Evolutionary conservation across 2,888 invertebrate genomes (phyloP), one percentile per base, ranked within the genome.

Genomic region (Therioaphis trifolii): DNA sequence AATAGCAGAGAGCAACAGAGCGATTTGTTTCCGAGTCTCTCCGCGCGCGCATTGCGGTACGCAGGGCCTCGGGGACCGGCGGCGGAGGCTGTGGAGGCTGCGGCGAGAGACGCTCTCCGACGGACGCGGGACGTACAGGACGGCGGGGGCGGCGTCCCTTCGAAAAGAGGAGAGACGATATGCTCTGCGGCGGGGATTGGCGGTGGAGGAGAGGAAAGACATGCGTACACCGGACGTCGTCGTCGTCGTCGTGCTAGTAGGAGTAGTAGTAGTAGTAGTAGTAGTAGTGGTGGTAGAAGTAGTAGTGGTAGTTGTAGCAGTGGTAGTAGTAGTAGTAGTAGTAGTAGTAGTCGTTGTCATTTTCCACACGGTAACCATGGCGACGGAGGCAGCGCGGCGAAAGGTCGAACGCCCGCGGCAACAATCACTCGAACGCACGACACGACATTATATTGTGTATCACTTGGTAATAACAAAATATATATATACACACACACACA

Each of bases 361-460:
- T 82, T 82, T 74, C 82, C 74, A 52, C 82, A 46, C 58, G 72
- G 63, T 82, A 49, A 74, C 82, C 82, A 74, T 66, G 63, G 82
- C 1, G 7, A 76, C 35, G 35, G 35, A 35, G 35, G 35, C 40
- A 7, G 27, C 27, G 21, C 55, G 52, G 15, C 71, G 52, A 82
- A 82, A 82, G 82, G 82, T 82, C 82, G 82, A 74, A 63, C 18
- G 74, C 74, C 49, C 61, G 72, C 82, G 74, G 82, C 82, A 82
- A 82, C 82, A 74, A 74, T 82, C 82, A 52, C 74, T 52, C 74
- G 74, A 66, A 35, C 35, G 35, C 35, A 74, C 49, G 21, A 82
- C 63, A 66, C 18, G 63, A 74, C 49, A 63, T 82, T 74, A 63
- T 74, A 49, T 82, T 35, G 35, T 71, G 66, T 79, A 79, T 61